Conservation (phyloP, 1,140 invertebrate genomes). For the Sminthurides bifidus region DNA sequence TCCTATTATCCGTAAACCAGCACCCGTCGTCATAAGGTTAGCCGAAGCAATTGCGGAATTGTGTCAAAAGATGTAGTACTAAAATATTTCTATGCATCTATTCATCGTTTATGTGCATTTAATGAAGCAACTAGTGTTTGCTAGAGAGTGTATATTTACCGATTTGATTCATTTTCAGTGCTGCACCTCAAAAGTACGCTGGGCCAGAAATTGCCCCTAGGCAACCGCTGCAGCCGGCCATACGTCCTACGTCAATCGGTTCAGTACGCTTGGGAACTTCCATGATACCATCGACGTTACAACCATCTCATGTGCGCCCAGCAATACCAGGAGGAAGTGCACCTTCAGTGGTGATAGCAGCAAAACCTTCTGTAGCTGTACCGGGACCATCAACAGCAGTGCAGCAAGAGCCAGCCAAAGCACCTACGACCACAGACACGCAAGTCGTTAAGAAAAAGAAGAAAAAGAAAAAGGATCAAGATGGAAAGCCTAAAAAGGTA, state of each 20-base stretch:
- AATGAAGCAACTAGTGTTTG: no score
- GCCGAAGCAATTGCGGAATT: no score
- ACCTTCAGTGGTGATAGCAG: neutral
- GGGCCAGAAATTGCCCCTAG: neutral
- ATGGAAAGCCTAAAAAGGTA: conserved; percentile 61
- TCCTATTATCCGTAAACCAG: conserved; percentile 2
- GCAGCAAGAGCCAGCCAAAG: conserved; percentile 42
- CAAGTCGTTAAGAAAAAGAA: conserved; percentile 32
- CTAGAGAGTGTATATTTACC: neutral
- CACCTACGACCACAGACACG: conserved; percentile 26
- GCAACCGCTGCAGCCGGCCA: neutral
- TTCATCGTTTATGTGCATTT: no score
- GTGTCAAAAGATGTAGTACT: no score
- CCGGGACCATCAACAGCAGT: conserved; percentile 34
- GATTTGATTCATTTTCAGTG: conserved; percentile 13
- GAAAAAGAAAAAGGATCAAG: conserved; percentile 43
- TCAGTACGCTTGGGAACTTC: neutral
- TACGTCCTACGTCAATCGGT: neutral
- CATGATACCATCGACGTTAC: neutral
- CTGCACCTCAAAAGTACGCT: conserved; percentile 25
- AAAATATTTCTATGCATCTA: neutral
- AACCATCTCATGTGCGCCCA: neutral
- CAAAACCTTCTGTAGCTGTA: neutral
- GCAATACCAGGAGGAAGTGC: neutral
- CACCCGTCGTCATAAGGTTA: conserved; percentile 25